Evolutionary conservation across 92 coral and sea anemone species (phyloP).

Genomic region (Parazoanthus atlanticus): DNA sequence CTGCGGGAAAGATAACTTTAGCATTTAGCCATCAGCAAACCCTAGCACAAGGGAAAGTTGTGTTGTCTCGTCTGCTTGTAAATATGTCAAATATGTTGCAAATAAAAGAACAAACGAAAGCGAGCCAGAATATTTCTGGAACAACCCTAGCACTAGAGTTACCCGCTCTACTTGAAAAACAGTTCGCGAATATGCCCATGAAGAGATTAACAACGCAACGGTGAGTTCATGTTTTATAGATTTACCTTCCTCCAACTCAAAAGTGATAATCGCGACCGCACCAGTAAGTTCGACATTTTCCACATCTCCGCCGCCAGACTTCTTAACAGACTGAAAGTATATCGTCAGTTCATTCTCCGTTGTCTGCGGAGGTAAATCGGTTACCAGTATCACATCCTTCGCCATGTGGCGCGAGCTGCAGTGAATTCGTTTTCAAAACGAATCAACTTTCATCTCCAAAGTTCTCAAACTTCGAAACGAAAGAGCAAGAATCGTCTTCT

Average conservation of each 20-base stretch:
- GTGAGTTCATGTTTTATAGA: neutral
- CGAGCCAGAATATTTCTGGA: too few relatives aligned
- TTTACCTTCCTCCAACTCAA: conserved; percentile 7
- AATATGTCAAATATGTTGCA: too few relatives aligned
- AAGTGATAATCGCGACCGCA: neutral
- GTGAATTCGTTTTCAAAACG: too few relatives aligned
- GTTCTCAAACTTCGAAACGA: neutral
- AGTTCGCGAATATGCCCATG: too few relatives aligned
- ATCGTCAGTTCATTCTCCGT: conserved; percentile 24
- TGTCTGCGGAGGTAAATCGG: conserved; percentile 24
- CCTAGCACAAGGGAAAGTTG: too few relatives aligned
- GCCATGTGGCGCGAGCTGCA: neutral
- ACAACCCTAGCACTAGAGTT: too few relatives aligned
- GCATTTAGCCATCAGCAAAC: too few relatives aligned
- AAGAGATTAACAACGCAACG: too few relatives aligned
- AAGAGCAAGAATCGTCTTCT: neutral
- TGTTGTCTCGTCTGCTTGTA: too few relatives aligned
- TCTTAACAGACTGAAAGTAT: conserved; percentile 39
- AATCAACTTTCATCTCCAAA: neutral
- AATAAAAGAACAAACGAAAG: too few relatives aligned
- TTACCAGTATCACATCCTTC: conserved; percentile 27
- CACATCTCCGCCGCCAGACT: conserved; percentile 58
- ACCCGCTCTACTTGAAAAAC: too few relatives aligned
- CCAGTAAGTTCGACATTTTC: conserved; percentile 3
- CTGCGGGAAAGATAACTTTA: too few relatives aligned